These are phyloP conservation scores for Sarcophilus harrisii DNA, from an alignment of 2,797 vertebrate genomes.

Conservation along the genomic window DNA sequence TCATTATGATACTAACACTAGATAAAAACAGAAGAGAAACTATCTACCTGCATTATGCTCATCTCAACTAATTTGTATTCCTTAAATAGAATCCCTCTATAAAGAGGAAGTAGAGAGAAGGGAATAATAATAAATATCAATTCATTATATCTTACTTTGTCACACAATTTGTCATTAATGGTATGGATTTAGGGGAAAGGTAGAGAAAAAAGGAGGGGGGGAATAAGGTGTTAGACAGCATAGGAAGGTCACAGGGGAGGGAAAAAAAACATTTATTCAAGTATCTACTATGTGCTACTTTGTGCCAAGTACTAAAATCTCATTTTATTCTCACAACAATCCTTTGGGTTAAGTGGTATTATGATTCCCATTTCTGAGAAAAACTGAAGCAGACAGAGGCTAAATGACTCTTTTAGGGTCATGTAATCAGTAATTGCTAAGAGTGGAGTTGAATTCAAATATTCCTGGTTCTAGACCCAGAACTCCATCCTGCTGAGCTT, in stretches of 20 bases:
- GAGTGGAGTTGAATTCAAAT: too few relatives aligned
- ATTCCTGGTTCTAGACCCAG: background rate
- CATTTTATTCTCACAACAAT: background rate
- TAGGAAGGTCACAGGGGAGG: background rate
- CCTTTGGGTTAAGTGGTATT: background rate
- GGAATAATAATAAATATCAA: background rate
- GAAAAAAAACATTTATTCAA: background rate
- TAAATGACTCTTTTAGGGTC: background rate
- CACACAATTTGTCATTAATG: constrained; percentile 39
- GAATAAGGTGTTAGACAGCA: constrained; percentile 42
- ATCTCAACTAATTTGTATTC: background rate
- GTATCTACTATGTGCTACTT: background rate
- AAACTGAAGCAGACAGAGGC: background rate
- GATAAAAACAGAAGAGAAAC: background rate
- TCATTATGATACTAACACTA: background rate
- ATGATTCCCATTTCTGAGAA: background rate
- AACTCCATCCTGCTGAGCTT: background rate
- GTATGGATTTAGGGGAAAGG: constrained; percentile 33
- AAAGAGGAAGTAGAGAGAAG: background rate
- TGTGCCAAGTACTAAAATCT: background rate
- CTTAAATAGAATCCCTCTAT: constrained; percentile 2
- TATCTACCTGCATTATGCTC: constrained; percentile 10
- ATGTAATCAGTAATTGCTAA: background rate
- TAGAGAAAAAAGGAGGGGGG: constrained; percentile 52
- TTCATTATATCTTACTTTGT: background rate